These are phyloP conservation scores for Ischnus inquisitorius DNA, from an alignment of 2,888 invertebrate species.

Conservation along the genomic window DNA sequence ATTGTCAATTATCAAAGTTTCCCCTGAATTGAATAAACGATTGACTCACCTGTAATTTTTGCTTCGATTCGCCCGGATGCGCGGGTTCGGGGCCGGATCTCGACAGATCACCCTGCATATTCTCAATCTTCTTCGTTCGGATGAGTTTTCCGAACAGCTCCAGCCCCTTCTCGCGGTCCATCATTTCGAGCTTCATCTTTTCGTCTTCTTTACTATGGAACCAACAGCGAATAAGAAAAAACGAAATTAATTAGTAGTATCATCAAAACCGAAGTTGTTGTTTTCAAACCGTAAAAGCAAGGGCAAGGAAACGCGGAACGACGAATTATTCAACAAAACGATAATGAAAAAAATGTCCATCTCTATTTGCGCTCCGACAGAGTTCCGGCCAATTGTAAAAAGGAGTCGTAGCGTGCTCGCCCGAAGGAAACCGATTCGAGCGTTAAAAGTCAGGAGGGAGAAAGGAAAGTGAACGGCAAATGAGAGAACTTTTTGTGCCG, in stretches of 20 bases:
- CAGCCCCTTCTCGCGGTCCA: conserved; percentile 89
- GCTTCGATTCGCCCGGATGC: conserved; percentile 87
- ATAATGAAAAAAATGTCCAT: neutral
- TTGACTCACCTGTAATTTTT: conserved; percentile 91
- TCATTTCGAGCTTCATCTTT: conserved; percentile 87
- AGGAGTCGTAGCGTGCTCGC: neutral
- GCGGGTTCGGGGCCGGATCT: conserved; percentile 83
- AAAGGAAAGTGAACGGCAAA: conserved; percentile 7
- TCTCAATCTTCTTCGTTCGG: conserved; percentile 93
- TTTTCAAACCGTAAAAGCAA: too few relatives aligned
- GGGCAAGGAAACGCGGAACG: too few relatives aligned
- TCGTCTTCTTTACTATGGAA: conserved; percentile 53
- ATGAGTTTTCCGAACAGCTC: conserved; percentile 94
- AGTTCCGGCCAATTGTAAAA: neutral
- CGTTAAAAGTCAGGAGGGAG: neutral
- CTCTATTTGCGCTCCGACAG: neutral
- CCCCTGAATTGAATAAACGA: neutral
- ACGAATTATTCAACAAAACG: neutral
- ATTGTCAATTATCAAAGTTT: too few relatives aligned
- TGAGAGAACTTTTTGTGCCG: conserved; percentile 42
- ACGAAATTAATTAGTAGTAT: neutral
- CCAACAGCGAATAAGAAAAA: conserved; percentile 15
- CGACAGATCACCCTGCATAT: conserved; percentile 87
- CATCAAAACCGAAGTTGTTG: neutral
- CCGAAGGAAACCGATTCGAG: neutral